Base-by-base conservation (phyloP, 2,113 vertebrate species). In the Perccottus glenii region DNA sequence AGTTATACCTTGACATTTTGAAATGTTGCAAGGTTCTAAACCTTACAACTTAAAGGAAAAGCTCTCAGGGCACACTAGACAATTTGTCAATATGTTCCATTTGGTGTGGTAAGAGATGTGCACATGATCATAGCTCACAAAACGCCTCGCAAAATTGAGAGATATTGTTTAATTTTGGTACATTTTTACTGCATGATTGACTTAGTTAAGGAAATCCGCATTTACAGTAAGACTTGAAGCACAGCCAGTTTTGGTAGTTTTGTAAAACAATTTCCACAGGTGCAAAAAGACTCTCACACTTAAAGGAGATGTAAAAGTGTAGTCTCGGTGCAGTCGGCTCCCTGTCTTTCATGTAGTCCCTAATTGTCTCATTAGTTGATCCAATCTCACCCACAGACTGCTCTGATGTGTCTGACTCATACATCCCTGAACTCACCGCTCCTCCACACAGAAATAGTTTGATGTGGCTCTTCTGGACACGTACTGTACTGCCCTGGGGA, bases 351-450 rank as follows among this genome's bases (percentile, higher is more conserved):
- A 59, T 60, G 61, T 52, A 27, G 38, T 65, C 61, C 69, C 53
- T 51, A 42, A 72, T 56, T 9, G 47, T 52, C 11, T 65, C 46
- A 60, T 65, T 60, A 70, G 48, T 8, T 19, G 61, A 65, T 73
- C 70, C 38, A 16, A 60, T 47, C 36, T 59, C 42, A 35, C 38
- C 53, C 53, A 45, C 46, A 6, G 33, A 36, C 60, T 43, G 19
- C 49, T 59, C 45, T 43, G 19, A 57, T 53, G 42, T 40, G 11
- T 40, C 45, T 19, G 59, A 49, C 48, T 70, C 32, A 53, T 12
- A 56, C 58, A 62, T 48, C 27, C 36, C 9, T 11, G 33, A 36
- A 16, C 11, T 19, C 47, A 1, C 36, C 3, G 56, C 46, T 11
- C 43, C 66, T 43, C 15, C 59, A 42, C 11, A 27, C n/a, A 14